Evolutionary conservation across 2,113 vertebrate species (phyloP).

Genomic region (Pluvialis apricaria): DNA sequence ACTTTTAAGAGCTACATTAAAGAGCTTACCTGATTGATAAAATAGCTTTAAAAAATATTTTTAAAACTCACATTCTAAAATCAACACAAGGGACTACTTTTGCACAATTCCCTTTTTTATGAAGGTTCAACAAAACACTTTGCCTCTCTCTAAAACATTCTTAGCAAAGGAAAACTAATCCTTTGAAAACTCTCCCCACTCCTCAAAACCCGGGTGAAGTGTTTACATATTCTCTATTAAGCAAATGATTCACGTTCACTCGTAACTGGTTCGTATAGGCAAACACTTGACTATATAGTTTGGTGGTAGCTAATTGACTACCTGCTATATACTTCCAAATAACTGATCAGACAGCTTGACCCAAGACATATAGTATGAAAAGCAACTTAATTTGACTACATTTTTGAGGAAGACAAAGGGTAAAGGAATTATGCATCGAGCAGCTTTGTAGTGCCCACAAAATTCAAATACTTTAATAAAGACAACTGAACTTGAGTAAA

Average conservation of each 20-base stretch:
- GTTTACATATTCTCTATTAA: not conserved
- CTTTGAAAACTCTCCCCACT: not conserved
- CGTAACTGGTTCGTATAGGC: not conserved
- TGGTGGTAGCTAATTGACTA: not conserved
- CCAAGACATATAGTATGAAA: not conserved
- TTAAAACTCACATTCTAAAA: not conserved
- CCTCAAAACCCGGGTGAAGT: not conserved
- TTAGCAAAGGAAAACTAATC: not conserved
- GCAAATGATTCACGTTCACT: fast-evolving
- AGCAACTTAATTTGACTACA: not conserved
- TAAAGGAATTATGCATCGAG: not conserved
- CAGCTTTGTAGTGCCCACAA: not conserved
- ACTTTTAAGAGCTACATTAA: not conserved
- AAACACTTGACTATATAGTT: not conserved
- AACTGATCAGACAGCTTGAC: not conserved
- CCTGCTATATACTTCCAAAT: not conserved
- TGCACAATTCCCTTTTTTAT: not conserved
- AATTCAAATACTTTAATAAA: not conserved
- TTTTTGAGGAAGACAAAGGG: not conserved
- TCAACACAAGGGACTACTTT: not conserved
- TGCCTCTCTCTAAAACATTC: not conserved
- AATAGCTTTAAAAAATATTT: not conserved
- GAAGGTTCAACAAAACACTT: not conserved
- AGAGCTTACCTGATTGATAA: not conserved
- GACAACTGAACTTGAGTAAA: not conserved